Evolutionary conservation across 2,888 invertebrate species (phyloP).

Genomic region (Candidula unifasciata): DNA sequence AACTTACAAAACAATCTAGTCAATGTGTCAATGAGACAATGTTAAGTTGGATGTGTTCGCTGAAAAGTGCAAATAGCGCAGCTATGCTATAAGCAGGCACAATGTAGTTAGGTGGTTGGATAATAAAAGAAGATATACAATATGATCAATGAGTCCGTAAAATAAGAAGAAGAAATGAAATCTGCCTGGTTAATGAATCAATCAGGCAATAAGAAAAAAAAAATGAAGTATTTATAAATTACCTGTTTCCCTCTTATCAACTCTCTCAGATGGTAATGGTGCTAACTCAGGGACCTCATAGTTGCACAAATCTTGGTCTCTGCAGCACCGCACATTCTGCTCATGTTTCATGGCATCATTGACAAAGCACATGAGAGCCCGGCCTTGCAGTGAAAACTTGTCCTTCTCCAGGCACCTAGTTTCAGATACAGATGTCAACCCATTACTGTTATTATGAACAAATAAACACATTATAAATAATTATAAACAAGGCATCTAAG

Average conservation of each 20-base stretch:
- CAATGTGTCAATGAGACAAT: no score
- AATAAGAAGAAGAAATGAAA: no score
- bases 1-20: no score
- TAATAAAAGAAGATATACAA: no score
- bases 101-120: no score
- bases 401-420: conserved; percentile 26
- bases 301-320: conserved; percentile 66
- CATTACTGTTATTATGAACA: not conserved
- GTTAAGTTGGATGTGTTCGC: no score
- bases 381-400: not conserved
- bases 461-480: not conserved
- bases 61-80: no score
- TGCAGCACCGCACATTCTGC: conserved; percentile 64
- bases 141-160: no score
- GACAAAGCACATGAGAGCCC: conserved; percentile 1
- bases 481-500: no score
- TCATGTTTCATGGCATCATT: conserved; percentile 37
- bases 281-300: conserved; percentile 4
- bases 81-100: no score
- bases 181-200: no score
- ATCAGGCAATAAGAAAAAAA: no score
- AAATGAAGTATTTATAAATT: not conserved
- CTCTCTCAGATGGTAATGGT: not conserved
- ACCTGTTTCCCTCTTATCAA: not conserved
- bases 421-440: not conserved